phyloP scores from a whole-genome alignment of 2,113 vertebrate species.

The Lasiurus borealis region DNA sequence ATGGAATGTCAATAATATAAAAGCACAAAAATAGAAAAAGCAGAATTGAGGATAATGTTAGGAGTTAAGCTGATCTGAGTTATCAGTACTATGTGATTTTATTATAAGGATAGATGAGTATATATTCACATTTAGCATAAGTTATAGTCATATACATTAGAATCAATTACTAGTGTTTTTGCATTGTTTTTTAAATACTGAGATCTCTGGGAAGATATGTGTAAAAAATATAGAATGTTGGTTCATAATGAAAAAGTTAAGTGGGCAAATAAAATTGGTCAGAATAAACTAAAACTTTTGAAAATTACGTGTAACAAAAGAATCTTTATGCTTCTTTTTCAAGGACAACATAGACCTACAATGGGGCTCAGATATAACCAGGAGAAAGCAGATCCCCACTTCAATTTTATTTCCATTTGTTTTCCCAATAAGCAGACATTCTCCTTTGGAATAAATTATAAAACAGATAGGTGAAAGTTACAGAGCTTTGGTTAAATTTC shows the following conservation, averaged over 20 bases:
- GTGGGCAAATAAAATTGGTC: neutral
- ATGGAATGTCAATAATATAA: slow-evolving; percentile 3
- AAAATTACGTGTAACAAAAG: neutral
- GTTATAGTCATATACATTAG: neutral
- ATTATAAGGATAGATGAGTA: neutral
- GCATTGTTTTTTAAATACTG: slow-evolving; percentile 19
- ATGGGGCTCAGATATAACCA: neutral
- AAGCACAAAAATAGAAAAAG: slow-evolving; percentile 35
- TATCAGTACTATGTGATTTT: neutral
- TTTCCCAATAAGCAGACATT: neutral
- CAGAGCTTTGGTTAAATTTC: neutral
- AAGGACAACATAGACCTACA: neutral
- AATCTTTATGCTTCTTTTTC: neutral
- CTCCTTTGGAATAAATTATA: neutral
- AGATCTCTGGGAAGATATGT: neutral
- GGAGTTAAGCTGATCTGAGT: slow-evolving; percentile 8
- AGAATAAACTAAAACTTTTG: neutral
- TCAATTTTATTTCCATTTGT: slow-evolving; percentile 17
- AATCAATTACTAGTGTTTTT: slow-evolving; percentile 28
- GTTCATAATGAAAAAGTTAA: slow-evolving; percentile 28
- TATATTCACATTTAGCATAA: neutral
- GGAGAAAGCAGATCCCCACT: neutral
- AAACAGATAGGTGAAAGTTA: neutral
- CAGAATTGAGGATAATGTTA: neutral
- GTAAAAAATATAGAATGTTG: slow-evolving; percentile 14